These are phyloP conservation scores for Periparus ater DNA, from an alignment of 2,797 vertebrate species.

Conservation along the genomic window DNA sequence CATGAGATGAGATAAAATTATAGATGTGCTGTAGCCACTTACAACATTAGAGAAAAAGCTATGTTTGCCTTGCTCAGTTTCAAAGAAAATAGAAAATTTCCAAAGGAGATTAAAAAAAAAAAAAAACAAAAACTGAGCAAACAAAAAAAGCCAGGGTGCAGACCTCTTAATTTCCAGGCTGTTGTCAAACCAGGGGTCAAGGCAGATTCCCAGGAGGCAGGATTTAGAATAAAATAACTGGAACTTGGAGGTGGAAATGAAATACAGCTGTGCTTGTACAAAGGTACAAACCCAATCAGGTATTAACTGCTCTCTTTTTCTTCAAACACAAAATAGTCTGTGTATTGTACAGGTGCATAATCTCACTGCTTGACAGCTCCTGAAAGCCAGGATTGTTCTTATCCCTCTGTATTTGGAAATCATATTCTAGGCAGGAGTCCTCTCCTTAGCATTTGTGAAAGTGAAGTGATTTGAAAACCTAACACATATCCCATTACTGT, in stretches of 20 bases:
- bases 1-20: neutral
- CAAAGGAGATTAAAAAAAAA: neutral
- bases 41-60: neutral
- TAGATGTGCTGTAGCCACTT: neutral
- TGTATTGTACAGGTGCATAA: neutral
- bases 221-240: conserved; percentile 21
- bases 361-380: neutral
- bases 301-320: neutral
- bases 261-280: neutral
- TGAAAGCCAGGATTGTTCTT: neutral
- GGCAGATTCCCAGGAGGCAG: neutral
- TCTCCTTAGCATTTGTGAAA: neutral
- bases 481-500: neutral
- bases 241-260: neutral
- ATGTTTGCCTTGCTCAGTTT: neutral
- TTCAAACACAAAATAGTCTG: neutral
- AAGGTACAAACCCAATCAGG: neutral
- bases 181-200: neutral
- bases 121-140: neutral
- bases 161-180: neutral
- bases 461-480: neutral
- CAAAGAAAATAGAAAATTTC: neutral
- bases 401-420: neutral
- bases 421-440: neutral
- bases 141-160: neutral